phyloP scores from a whole-genome alignment of 2,888 invertebrate genomes.

The Metellina segmentata region DNA sequence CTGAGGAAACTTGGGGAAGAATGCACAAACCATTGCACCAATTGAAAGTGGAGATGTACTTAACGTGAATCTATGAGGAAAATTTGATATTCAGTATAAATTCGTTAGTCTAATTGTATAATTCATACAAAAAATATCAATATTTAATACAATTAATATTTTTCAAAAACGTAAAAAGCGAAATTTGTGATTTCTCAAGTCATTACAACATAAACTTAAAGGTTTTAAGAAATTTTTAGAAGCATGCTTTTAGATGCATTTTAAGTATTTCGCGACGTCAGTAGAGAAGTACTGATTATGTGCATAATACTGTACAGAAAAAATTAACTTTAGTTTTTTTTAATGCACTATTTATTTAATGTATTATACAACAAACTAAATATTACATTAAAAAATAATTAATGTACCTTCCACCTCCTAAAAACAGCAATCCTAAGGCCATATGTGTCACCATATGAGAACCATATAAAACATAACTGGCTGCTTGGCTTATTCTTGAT shows the following conservation, averaged over 20 bases:
- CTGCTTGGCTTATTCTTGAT: conserved; percentile 87
- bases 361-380: background rate
- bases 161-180: background rate
- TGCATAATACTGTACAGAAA: background rate
- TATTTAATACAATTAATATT: background rate
- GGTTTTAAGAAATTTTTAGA: background rate
- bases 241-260: background rate
- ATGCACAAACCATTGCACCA: conserved; percentile 94
- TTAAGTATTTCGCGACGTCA: background rate
- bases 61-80: conserved; percentile 81
- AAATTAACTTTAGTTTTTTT: too few relatives aligned
- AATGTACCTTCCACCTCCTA: conserved; percentile 93
- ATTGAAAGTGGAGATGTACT: conserved; percentile 89
- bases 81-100: conserved; percentile 2
- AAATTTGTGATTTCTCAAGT: background rate
- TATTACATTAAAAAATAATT: background rate
- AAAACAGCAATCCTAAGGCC: conserved; percentile 94
- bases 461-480: conserved; percentile 90
- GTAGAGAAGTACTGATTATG: background rate
- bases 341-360: too few relatives aligned
- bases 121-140: background rate
- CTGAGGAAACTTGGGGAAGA: conserved; percentile 98
- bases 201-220: background rate
- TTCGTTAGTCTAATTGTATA: background rate
- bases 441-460: conserved; percentile 97